Base-by-base conservation (phyloP, 2,113 vertebrate species). In the Hystrix brachyura region DNA sequence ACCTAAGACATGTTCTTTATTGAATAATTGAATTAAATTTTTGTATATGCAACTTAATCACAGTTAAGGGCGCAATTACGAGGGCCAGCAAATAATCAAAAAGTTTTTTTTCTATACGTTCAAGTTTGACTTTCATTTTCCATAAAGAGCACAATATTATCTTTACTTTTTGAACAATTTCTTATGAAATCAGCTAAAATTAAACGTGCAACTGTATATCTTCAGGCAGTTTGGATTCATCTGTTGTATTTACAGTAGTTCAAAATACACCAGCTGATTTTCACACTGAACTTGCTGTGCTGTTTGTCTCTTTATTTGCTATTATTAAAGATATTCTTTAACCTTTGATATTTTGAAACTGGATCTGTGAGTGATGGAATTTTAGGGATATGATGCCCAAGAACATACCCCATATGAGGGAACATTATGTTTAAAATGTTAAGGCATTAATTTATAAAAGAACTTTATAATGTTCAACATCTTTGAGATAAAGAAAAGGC, bases 201-300 rank as follows among this genome's bases (percentile, higher is more conserved):
- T 38, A 89, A 32, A 76, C 65, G 5, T 87, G 23, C 4, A 69
- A 9, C 13, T 60, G 11, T 18, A n/a, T 60, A 29, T 34, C 3
- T 25, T 87, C 11, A 80, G 53, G 27, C 23, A 79, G 18, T 85
- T 53, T 62, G 48, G 10, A 29, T 69, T 89, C 55, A 69, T 7
- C 9, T 88, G 10, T 76, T 84, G 1, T 53, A 64, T 4, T 62
- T 71, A 57, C 8, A 5, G 4, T 88, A 1, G 59, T 74, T 80
- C 91, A 91, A 94, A 88, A 51, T 91, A 62, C 57, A n/a, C 23
- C 43, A 86, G 21, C 13, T 85, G 12, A 74, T 71, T 84, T 92
- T 91, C 11, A 78, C 46, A 48, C 48, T 67, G n/a, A 92, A 83
- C 0, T 7, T 57, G 1, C 21, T 38, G 0, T 4, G 82, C 5